Evolutionary conservation across 2,113 vertebrate genomes (phyloP), one percentile per base, ranked within the genome.

Genomic region (Corydoras sp.): DNA sequence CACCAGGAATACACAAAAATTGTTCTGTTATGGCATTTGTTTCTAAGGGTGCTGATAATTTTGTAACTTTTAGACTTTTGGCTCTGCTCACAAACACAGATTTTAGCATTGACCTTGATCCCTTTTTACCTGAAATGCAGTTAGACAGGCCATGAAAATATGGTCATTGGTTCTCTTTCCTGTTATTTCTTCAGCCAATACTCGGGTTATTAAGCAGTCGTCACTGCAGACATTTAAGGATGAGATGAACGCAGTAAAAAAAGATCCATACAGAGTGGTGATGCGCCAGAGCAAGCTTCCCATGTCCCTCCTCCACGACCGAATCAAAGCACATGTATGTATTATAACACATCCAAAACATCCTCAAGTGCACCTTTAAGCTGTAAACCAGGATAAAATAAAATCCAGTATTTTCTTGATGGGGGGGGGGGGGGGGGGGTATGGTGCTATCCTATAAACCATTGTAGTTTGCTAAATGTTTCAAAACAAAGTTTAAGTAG

Each of bases 141-240:
- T 63, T 24, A 12, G 24, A 59, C 31, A 50, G 24, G 24, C 51
- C 5, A 3, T 14, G 13, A 2, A 43, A 30, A 14, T 51, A 5
- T 15, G n/a, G 24, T 51, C 29, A 49, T n/a, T 73, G 18, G 68
- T 43, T 43, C 4, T 74, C 12, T 69, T 43, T 10, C 3, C 13
- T 29, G 0, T 10, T 48, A 1, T n/a, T 12, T 74, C 3, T 62
- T 8, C 85, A 99, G 97, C 92, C 79, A 99, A 99, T 73, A 99
- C 96, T 7, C 92, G 95, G 15, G 95, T 99, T 65, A 96, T 99
- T 86, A 99, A 97, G 85, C 97, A 99, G 31, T 92, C 95, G 0
- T 97, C 94, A 32, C 89, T 99, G 0, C 97, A 99, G 84, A 96
- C 91, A 62, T 99, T 99, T 81, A 95, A 97, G 81, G 95, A 98